Percentiles rank a stretch among this genome's conserved stretches.
Evolutionary conservation across 1,140 invertebrate genomes (phyloP).

Genomic region (Philotrypesis tridentata): DNA sequence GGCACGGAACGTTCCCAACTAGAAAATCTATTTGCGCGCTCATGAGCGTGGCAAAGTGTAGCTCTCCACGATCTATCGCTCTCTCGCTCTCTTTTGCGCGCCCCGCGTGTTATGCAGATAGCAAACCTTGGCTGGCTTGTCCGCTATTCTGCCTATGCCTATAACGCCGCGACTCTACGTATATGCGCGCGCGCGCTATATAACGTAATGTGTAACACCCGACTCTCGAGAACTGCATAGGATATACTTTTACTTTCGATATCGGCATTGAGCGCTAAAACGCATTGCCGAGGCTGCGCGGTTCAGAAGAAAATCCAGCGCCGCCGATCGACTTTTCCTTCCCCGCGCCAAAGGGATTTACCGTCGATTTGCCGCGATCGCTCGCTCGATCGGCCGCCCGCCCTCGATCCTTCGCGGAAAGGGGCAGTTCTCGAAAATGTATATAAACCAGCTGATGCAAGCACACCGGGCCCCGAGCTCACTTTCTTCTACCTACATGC

Average conservation of each 20-base stretch:
- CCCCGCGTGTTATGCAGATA: background rate
- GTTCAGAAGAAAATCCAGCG: background rate
- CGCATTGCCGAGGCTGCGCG: background rate
- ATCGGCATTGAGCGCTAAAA: background rate
- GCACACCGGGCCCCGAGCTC: too few relatives aligned
- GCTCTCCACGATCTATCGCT: background rate
- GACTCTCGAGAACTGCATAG: background rate
- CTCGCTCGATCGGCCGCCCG: too few relatives aligned
- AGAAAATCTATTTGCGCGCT: slow-evolving; percentile 5
- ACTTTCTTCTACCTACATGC: too few relatives aligned
- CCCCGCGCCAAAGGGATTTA: too few relatives aligned
- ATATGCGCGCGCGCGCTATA: background rate
- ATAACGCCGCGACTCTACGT: too few relatives aligned
- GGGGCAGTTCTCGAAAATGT: too few relatives aligned
- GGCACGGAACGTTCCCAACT: background rate
- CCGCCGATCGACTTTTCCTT: background rate
- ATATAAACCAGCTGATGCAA: too few relatives aligned
- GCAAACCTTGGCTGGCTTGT: background rate
- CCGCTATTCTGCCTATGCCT: background rate
- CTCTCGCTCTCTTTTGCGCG: background rate
- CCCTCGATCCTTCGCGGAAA: too few relatives aligned
- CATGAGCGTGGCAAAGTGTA: background rate
- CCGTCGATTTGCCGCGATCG: background rate
- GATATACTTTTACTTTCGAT: slow-evolving; percentile 23
- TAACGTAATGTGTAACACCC: slow-evolving; percentile 7